phyloP scores from a whole-genome alignment of 1,140 invertebrate species.

The Nautilus pompilius region DNA sequence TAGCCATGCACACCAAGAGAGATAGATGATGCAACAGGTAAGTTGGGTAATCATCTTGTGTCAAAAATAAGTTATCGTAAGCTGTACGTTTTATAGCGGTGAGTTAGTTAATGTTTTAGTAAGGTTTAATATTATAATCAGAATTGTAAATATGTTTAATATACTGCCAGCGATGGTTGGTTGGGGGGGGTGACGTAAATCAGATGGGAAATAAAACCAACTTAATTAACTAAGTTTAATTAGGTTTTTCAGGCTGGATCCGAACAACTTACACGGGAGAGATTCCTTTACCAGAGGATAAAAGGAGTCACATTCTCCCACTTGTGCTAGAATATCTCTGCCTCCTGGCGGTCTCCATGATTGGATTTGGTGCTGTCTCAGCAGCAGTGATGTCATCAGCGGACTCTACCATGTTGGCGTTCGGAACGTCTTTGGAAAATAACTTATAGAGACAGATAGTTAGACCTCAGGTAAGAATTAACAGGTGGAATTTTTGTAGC shows the following conservation, averaged over 20 bases:
- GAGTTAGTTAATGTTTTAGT: too few species aligned
- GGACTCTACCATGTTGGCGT: slow-evolving; percentile 92
- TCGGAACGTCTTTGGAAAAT: slow-evolving; percentile 94
- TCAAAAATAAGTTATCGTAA: too few species aligned
- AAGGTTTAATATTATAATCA: too few species aligned
- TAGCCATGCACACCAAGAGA: slow-evolving; percentile 27
- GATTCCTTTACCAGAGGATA: slow-evolving; percentile 66
- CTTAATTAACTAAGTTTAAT: too few species aligned
- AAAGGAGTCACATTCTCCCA: slow-evolving; percentile 90
- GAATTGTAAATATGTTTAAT: too few species aligned
- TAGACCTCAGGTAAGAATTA: slow-evolving; percentile 76
- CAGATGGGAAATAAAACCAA: too few species aligned
- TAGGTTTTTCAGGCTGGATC: slow-evolving; percentile 95
- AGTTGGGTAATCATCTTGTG: too few species aligned
- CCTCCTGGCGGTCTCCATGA: slow-evolving; percentile 86
- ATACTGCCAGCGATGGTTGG: too few species aligned
- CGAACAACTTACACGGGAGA: slow-evolving; percentile 72
- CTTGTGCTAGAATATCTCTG: slow-evolving; percentile 94
- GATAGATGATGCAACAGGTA: slow-evolving; percentile 21
- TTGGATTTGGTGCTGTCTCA: slow-evolving; percentile 92
- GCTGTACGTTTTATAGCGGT: too few species aligned
- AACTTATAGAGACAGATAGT: slow-evolving; percentile 97
- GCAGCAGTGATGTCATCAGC: slow-evolving; percentile 98
- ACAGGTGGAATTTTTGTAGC: too few species aligned
- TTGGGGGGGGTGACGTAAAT: too few species aligned